These are phyloP conservation scores for Toxostoma redivivum DNA, from an alignment of 2,113 vertebrate genomes.

Conservation along the genomic window DNA sequence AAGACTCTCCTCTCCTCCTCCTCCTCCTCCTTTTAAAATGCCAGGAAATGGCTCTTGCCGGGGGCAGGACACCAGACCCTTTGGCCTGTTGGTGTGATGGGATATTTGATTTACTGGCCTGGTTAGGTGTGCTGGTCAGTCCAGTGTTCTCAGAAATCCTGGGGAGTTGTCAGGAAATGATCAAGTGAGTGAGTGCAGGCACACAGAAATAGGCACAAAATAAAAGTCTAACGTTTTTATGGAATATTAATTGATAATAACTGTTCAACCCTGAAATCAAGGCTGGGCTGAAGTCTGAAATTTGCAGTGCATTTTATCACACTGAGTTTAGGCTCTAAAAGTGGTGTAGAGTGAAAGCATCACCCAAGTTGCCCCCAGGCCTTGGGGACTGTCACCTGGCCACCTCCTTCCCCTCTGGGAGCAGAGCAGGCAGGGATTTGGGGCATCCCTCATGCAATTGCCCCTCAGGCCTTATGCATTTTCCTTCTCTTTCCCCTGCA, in stretches of 20 bases:
- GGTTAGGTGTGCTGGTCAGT: background rate
- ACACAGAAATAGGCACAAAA: background rate
- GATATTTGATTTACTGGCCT: background rate
- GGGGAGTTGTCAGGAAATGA: background rate
- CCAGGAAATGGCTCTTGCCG: background rate
- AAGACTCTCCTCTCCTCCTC: background rate
- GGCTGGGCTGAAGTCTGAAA: background rate
- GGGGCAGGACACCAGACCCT: background rate
- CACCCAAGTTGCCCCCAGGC: background rate
- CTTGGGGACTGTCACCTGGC: background rate
- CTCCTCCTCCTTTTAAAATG: background rate
- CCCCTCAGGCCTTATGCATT: background rate
- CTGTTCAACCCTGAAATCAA: background rate
- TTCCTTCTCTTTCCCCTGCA: background rate
- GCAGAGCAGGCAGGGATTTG: background rate
- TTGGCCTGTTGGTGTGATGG: background rate
- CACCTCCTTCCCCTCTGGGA: background rate
- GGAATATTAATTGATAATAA: background rate
- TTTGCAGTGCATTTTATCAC: background rate
- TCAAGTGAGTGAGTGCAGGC: background rate
- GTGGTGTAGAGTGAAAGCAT: background rate
- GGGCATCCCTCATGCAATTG: background rate
- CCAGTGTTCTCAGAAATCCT: background rate
- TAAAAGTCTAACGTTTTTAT: fast-evolving
- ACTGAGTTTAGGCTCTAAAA: background rate